Evolutionary conservation across 2,113 vertebrate genomes (phyloP).

Genomic region (Leuciscus idus): DNA sequence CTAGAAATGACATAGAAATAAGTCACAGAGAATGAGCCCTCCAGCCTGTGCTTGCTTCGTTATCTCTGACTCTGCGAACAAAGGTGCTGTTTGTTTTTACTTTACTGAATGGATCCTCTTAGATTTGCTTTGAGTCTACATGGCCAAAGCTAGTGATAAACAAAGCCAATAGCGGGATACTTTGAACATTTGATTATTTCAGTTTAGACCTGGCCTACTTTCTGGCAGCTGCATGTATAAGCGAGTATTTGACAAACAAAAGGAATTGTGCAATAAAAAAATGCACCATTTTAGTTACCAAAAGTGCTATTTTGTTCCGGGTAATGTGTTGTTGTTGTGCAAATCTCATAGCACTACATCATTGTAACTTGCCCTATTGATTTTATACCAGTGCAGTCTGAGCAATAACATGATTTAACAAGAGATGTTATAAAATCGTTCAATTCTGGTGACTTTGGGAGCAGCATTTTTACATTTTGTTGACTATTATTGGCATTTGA

Average conservation of each 20-base stretch:
- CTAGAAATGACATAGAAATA: background rate
- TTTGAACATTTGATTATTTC: constrained; percentile 18
- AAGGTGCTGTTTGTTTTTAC: constrained; percentile 47
- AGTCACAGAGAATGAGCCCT: background rate
- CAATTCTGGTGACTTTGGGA: background rate
- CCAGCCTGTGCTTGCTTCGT: background rate
- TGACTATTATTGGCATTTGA: background rate
- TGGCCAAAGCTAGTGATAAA: constrained; percentile 7
- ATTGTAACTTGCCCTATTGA: background rate
- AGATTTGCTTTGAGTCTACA: constrained; percentile 16
- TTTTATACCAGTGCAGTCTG: background rate
- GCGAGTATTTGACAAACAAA: background rate
- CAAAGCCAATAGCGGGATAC: background rate
- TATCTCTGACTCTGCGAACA: constrained; percentile 26
- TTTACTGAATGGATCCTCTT: constrained; percentile 22
- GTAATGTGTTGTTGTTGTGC: background rate
- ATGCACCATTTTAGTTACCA: background rate
- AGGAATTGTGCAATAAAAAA: background rate
- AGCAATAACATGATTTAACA: background rate
- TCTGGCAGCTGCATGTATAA: background rate
- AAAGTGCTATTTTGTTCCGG: background rate
- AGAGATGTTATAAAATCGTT: background rate
- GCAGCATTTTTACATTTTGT: background rate
- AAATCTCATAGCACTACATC: background rate
- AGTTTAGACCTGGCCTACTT: constrained; percentile 9